A percentile compares a stretch with the other conserved stretches of the same genome.
phyloP scores from a whole-genome alignment of 2,797 vertebrate genomes.

The Poeciliopsis infans region DNA sequence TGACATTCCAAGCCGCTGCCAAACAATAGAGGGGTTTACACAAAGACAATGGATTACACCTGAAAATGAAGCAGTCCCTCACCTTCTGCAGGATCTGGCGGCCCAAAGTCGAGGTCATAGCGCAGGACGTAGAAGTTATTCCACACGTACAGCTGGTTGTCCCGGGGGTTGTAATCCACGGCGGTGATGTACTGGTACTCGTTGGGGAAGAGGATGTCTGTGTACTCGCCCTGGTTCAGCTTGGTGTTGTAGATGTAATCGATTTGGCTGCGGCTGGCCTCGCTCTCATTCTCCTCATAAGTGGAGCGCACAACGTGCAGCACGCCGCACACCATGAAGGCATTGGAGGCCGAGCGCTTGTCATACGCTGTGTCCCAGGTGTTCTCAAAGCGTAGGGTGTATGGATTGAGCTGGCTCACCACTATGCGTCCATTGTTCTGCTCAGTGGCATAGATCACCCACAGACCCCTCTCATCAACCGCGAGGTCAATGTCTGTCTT shows the following conservation, averaged over 20 bases:
- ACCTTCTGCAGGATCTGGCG: conserved; percentile 96
- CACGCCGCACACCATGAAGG: conserved; percentile 98
- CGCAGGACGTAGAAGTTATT: conserved; percentile 98
- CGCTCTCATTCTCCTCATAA: conserved; percentile 97
- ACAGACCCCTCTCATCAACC: conserved; percentile 95
- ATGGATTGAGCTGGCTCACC: conserved; percentile 98
- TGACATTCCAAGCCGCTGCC: conserved; percentile 47
- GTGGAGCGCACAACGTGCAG: conserved; percentile 96
- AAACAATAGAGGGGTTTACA: conserved; percentile 49
- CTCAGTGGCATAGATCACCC: conserved; percentile 98
- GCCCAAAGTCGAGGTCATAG: conserved; percentile 95
- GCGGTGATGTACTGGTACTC: conserved; percentile 98
- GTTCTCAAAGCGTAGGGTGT: conserved; percentile 95
- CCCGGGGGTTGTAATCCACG: conserved; percentile 99
- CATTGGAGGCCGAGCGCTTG: conserved; percentile 97
- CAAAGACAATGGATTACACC: conserved; percentile 30
- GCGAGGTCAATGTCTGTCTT: conserved; percentile 98
- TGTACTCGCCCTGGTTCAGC: conserved; percentile 88
- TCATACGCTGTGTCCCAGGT: conserved; percentile 96
- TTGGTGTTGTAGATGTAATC: conserved; percentile 97
- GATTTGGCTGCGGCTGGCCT: conserved; percentile 90
- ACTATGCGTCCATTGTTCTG: conserved; percentile 99
- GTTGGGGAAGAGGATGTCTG: conserved; percentile 94
- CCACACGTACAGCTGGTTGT: conserved; percentile 99
- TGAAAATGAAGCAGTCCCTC: conserved; percentile 54